These are phyloP conservation scores for Ptyas mucosa DNA, from an alignment of 2,113 vertebrate species.

Conservation along the genomic window DNA sequence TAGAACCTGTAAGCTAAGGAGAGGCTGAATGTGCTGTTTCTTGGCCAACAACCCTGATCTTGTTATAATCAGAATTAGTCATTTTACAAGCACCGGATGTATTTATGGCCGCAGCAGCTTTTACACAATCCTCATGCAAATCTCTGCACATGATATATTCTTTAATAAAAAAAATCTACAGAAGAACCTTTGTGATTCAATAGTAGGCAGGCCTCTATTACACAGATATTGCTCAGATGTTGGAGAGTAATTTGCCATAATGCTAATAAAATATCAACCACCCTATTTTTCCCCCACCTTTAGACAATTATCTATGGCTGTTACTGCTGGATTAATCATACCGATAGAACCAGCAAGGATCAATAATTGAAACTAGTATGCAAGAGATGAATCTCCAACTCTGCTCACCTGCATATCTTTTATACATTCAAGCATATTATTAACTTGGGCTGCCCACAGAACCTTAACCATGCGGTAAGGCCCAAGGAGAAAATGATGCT, in stretches of 20 bases:
- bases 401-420: not conserved
- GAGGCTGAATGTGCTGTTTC: no score
- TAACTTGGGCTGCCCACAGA: not conserved
- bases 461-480: slow-evolving; percentile 1
- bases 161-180: not conserved
- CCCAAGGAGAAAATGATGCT: not conserved
- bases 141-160: not conserved
- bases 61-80: not conserved
- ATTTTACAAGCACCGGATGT: not conserved
- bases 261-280: not conserved
- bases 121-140: not conserved
- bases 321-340: not conserved
- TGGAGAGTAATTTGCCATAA: slow-evolving; percentile 7
- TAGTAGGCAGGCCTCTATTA: not conserved
- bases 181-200: not conserved
- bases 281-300: not conserved
- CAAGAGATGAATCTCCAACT: not conserved
- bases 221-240: not conserved
- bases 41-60: not conserved
- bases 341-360: not conserved
- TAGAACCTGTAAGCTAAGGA: not conserved
- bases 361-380: slow-evolving; percentile 1
- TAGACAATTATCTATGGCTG: not conserved
- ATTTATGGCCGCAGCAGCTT: not conserved
- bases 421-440: not conserved